Percentiles rank a stretch among this genome's conserved stretches.
phyloP scores from a whole-genome alignment of 2,888 invertebrate genomes.

The Sericinus montela region DNA sequence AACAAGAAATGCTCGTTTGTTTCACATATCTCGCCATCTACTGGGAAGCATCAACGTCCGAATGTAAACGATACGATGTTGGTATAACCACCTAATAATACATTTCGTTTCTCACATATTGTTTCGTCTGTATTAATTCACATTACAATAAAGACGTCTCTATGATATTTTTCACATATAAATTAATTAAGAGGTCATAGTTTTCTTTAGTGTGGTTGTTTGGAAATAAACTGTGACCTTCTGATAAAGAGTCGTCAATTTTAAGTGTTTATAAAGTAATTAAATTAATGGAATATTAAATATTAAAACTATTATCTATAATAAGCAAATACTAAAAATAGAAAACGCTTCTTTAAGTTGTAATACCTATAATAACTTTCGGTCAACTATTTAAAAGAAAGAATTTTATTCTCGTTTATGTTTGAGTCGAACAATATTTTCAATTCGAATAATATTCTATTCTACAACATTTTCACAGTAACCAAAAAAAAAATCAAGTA shows the following conservation, averaged over 20 bases:
- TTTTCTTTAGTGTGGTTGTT: too few relatives aligned
- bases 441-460: too few relatives aligned
- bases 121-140: background rate
- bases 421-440: too few relatives aligned
- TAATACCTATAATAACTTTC: too few relatives aligned
- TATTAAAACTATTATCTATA: too few relatives aligned
- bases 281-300: background rate
- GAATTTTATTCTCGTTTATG: too few relatives aligned
- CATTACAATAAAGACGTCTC: background rate
- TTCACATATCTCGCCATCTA: constrained; percentile 6
- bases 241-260: background rate
- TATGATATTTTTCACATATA: background rate
- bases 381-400: too few relatives aligned
- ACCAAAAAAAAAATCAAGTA: background rate
- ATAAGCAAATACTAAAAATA: too few relatives aligned
- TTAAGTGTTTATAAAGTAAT: background rate
- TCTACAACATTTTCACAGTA: too few relatives aligned
- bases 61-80: constrained; percentile 1
- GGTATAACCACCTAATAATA: background rate
- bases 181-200: too few relatives aligned
- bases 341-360: too few relatives aligned
- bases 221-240: too few relatives aligned
- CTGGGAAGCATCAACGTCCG: background rate
- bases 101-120: constrained; percentile 10
- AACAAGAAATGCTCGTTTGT: constrained; percentile 8